Base-by-base conservation (phyloP, 1,140 invertebrate species). In the Chironomus striatipennis region DNA sequence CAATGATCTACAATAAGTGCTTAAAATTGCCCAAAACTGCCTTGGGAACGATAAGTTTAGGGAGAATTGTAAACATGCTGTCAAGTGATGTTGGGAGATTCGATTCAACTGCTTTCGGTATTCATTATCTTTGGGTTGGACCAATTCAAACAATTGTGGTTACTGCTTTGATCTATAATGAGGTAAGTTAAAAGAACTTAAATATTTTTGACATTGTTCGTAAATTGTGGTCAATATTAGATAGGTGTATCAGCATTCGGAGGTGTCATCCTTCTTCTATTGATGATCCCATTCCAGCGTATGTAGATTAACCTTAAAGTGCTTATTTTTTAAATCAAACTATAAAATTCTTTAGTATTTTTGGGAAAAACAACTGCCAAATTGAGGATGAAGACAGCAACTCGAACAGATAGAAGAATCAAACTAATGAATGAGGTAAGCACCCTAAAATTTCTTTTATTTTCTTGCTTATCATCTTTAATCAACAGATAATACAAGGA, bases 21-120 rank as follows among this genome's bases (percentile, higher is more conserved):
- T 42, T 89, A 74, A 86, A 82, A 78, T 78, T 90, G 0, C 87
- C 87, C 75, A 83, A 84, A 74, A 85, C 84, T 1, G 87, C 91
- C 0, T 77, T 93, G 73, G 87, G 86, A 15, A 86, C 91, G 79
- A 93, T 91, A 1, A 93, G 92, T 8, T 83, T 90, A 1, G 93
- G 94, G 0, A 93, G 95, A 83, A 89, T 94, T 65, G 91, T 95
- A 0, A 96, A 96, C 83, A 81, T 95, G 1, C 86, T 95, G 82
- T 93, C 93, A 0, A 96, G 95, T 79, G 93, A 95, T 77, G 89
- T 90, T 7, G 90, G 87, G 75, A 81, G 87, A 72, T 89, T 89
- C 73, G 88, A 89, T 74, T 76, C 47, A 57, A 57, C 86, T 10
- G 85, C 85, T 17, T 78, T 79, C 74, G 79, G 77, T 77, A 86